Conservation (phyloP, 2,797 vertebrate genomes). For the Propithecus deckenii region DNA sequence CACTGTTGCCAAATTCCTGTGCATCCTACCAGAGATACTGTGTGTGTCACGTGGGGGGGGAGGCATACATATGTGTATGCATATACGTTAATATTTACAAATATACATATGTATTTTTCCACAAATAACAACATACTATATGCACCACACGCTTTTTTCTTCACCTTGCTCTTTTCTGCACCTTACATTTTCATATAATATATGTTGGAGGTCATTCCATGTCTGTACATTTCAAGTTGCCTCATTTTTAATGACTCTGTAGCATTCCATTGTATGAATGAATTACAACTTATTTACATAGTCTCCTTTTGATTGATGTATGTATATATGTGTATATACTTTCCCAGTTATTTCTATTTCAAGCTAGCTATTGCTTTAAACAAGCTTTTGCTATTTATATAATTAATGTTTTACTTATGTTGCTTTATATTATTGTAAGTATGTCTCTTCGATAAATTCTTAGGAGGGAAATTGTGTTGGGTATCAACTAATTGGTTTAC, state of each 20-base stretch:
- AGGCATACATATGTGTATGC: background rate
- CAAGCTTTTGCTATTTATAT: background rate
- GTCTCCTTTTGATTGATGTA: background rate
- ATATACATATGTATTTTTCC: background rate
- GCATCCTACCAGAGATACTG: background rate
- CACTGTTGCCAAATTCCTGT: background rate
- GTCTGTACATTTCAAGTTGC: background rate
- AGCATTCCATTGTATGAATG: background rate
- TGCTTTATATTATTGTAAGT: background rate
- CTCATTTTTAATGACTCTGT: background rate
- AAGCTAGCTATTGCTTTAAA: background rate
- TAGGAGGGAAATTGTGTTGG: background rate
- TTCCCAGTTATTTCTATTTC: background rate
- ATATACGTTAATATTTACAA: background rate
- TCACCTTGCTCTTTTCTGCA: background rate
- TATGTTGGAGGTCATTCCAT: background rate
- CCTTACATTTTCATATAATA: background rate
- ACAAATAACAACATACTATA: background rate
- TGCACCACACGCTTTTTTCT: background rate
- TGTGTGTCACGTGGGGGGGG: background rate
- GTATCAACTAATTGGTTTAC: background rate
- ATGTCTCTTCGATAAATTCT: background rate
- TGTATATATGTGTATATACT: background rate
- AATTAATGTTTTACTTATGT: background rate
- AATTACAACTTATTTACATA: background rate